phyloP scores from a whole-genome alignment of 2,113 vertebrate genomes.

The Nyctereutes procyonoides region DNA sequence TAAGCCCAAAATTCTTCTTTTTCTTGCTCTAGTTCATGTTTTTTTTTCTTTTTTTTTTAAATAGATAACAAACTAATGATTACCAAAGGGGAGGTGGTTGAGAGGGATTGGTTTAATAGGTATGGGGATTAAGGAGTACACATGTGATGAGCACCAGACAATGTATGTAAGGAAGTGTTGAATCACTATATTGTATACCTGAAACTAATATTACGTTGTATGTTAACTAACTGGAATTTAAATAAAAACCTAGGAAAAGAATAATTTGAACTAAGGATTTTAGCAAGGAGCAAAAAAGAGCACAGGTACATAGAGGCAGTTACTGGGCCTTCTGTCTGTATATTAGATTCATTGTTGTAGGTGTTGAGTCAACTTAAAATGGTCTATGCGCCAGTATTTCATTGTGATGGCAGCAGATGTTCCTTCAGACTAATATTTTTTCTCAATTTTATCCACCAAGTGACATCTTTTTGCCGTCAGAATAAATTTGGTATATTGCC shows the following conservation, averaged over 20 bases:
- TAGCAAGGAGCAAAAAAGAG: constrained; percentile 65
- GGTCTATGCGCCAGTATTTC: neutral
- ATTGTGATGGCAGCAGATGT: neutral
- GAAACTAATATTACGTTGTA: neutral
- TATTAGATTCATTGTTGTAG: neutral
- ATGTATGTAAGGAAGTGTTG: neutral
- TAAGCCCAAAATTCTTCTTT: neutral
- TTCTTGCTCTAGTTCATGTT: too few species aligned
- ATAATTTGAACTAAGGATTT: constrained; percentile 49
- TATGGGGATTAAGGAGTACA: neutral
- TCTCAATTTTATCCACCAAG: neutral
- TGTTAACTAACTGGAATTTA: neutral
- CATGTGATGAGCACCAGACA: neutral
- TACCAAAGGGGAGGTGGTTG: neutral
- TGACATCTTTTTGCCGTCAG: neutral
- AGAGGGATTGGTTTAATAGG: neutral
- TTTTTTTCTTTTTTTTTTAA: neutral
- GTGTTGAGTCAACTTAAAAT: neutral
- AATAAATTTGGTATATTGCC: neutral
- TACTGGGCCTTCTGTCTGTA: neutral
- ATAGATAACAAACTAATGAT: neutral
- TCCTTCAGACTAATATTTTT: constrained; percentile 46
- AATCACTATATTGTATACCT: neutral
- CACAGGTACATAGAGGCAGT: constrained; percentile 23
- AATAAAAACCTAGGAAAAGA: neutral